Evolutionary conservation across 2,113 vertebrate genomes (phyloP).

Genomic region (Arvicanthis niloticus): DNA sequence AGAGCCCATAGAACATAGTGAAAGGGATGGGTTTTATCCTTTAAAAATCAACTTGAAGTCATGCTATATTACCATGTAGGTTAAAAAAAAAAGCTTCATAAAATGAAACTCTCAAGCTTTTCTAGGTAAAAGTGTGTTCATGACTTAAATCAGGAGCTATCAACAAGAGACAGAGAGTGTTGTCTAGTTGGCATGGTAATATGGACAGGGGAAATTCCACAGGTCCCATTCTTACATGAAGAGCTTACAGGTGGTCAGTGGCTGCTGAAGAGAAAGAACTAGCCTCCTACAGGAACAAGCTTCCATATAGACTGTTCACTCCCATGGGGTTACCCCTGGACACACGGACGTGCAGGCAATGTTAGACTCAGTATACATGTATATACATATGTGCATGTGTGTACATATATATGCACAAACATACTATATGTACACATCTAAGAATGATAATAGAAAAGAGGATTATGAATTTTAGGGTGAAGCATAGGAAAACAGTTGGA

Average conservation of each 20-base stretch:
- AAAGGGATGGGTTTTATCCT: neutral
- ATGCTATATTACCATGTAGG: neutral
- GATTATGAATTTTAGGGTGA: neutral
- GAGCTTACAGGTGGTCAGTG: neutral
- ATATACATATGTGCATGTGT: neutral
- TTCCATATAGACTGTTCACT: neutral
- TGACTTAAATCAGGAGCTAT: neutral
- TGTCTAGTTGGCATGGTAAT: neutral
- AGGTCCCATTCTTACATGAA: neutral
- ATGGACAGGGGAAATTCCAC: no score
- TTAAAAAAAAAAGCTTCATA: neutral
- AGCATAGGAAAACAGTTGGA: neutral
- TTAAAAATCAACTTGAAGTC: conserved; percentile 6
- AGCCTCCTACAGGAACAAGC: neutral
- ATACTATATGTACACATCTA: neutral
- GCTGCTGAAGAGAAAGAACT: neutral
- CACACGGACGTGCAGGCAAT: neutral
- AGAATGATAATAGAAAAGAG: neutral
- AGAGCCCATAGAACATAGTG: neutral
- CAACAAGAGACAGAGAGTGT: neutral
- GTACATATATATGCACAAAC: neutral
- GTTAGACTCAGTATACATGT: neutral
- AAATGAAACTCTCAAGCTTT: conserved; percentile 13
- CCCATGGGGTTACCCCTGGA: no score
- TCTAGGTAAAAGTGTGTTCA: neutral